Conservation (phyloP, 2,888 invertebrate species). For the Plebejus anna region DNA sequence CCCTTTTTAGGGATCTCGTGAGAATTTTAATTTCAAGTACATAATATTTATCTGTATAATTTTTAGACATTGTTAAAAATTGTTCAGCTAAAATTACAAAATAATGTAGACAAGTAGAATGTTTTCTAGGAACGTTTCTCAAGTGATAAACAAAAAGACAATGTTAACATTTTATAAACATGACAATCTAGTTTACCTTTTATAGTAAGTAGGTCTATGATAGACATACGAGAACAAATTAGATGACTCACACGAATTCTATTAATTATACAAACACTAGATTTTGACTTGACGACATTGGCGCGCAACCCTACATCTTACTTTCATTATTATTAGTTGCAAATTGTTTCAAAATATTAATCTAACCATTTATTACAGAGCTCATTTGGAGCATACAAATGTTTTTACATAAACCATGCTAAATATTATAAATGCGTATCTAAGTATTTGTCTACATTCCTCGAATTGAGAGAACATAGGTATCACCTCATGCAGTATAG, state of each 20-base stretch:
- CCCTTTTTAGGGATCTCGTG: neutral
- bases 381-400: too few relatives aligned
- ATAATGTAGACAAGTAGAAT: neutral
- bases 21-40: neutral
- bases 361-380: too few relatives aligned
- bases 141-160: conserved; percentile 2
- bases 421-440: too few relatives aligned
- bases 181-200: conserved; percentile 9
- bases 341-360: too few relatives aligned
- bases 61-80: neutral
- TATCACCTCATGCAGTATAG: neutral
- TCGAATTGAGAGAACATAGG: too few relatives aligned
- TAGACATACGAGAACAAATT: neutral
- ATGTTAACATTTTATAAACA: neutral
- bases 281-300: neutral
- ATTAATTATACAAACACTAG: neutral
- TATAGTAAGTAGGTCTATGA: conserved; percentile 11
- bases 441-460: neutral
- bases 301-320: too few relatives aligned
- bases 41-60: neutral
- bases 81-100: neutral
- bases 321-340: too few relatives aligned
- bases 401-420: too few relatives aligned
- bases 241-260: neutral
- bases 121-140: neutral